Conservation (phyloP, 2,113 vertebrate species). For the Petroica traversi region DNA sequence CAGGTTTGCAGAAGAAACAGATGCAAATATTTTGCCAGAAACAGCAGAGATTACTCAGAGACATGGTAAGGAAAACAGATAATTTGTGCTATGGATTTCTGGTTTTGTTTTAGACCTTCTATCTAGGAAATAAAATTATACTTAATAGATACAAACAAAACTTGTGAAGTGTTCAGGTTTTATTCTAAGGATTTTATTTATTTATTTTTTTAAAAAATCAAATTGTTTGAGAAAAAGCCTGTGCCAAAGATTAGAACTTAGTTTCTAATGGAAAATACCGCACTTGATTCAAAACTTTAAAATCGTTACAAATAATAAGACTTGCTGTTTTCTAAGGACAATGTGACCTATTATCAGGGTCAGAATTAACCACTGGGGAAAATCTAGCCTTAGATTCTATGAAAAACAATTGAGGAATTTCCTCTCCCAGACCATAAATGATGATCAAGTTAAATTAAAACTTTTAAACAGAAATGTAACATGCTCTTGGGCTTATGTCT, state of each 20-base stretch:
- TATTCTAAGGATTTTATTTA: constrained; percentile 2
- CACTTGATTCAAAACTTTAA: neutral
- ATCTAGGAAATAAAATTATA: constrained; percentile 16
- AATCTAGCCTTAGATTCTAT: neutral
- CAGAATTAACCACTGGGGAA: neutral
- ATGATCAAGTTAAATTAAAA: neutral
- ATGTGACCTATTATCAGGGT: neutral
- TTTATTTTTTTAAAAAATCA: constrained; percentile 31
- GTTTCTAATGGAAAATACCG: neutral
- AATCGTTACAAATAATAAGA: neutral
- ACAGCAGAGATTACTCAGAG: constrained; percentile 30
- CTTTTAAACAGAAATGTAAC: neutral
- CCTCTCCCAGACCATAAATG: neutral
- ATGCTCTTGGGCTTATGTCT: neutral
- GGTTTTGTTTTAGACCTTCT: constrained; percentile 45
- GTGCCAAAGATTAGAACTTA: neutral
- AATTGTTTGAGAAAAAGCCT: constrained; percentile 5
- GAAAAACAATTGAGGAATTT: neutral
- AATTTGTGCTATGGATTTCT: constrained; percentile 34
- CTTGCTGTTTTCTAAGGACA: neutral
- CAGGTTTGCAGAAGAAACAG: constrained; percentile 29
- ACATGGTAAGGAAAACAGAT: constrained; percentile 47
- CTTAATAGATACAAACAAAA: constrained; percentile 47
- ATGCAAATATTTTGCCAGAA: constrained; percentile 62
- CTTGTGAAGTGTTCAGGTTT: constrained; percentile 29